phyloP scores from a whole-genome alignment of 2,888 invertebrate species.

The Eupithecia inturbata region DNA sequence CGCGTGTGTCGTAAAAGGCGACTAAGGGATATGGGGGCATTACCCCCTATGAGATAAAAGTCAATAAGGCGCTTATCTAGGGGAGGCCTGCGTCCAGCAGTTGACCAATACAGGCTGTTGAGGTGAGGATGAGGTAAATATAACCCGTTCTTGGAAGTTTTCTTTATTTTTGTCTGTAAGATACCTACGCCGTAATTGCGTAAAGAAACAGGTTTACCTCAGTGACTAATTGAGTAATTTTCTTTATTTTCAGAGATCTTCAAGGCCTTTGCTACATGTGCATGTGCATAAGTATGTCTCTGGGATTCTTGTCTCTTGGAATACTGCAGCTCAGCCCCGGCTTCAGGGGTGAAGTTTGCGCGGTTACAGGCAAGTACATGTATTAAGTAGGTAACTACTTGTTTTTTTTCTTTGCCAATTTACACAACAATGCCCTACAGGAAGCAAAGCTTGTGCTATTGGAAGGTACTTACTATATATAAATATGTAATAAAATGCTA shows the following conservation, averaged over 20 bases:
- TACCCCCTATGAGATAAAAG: no score
- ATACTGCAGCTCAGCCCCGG: slow-evolving; percentile 80
- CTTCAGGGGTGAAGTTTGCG: slow-evolving; percentile 72
- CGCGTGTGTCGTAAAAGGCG: no score
- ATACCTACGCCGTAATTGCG: background rate
- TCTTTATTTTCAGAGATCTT: slow-evolving; percentile 73
- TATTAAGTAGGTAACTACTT: no score
- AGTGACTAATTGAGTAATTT: background rate
- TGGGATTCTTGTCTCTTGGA: slow-evolving; percentile 84
- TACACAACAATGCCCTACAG: no score
- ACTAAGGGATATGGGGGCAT: no score
- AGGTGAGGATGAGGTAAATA: slow-evolving; percentile 81
- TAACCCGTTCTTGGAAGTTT: background rate
- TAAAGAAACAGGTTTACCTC: background rate
- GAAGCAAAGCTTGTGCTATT: no score
- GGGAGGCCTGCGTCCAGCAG: no score
- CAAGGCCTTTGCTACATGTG: slow-evolving; percentile 87
- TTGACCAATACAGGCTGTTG: no score
- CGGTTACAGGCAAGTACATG: slow-evolving; percentile 73
- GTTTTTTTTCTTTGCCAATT: background rate
- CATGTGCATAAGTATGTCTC: slow-evolving; percentile 83
- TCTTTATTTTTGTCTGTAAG: background rate
- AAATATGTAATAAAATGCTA: no score
- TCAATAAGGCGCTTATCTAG: no score
- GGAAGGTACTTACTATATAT: no score